phyloP scores from a whole-genome alignment of 92 coral and sea anemone genomes.

The Metridium senile region DNA sequence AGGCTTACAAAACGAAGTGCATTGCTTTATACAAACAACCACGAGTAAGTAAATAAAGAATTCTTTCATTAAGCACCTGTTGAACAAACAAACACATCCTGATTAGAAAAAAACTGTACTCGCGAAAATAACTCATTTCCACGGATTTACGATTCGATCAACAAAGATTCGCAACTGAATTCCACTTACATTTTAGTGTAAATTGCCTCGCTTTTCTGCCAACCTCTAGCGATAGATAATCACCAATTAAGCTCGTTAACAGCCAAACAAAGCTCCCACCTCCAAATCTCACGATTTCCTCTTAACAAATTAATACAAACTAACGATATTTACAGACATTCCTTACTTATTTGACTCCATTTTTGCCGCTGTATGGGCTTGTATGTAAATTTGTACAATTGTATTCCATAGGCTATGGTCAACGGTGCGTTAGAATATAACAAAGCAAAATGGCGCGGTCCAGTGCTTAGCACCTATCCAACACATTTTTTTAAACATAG shows the following conservation, averaged over 20 bases:
- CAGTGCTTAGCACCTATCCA: neutral
- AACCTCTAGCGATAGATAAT: neutral
- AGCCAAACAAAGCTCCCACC: neutral
- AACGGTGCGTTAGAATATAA: neutral
- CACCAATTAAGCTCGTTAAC: neutral
- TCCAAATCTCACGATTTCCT: slow-evolving; percentile 3
- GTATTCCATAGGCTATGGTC: neutral
- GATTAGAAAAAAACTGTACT: neutral
- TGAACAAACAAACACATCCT: slow-evolving; percentile 5
- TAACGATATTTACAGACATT: neutral
- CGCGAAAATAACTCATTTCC: neutral
- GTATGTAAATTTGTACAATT: slow-evolving; percentile 1
- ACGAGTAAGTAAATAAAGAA: slow-evolving; percentile 14
- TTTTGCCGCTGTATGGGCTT: neutral
- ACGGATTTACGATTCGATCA: neutral
- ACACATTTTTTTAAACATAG: neutral
- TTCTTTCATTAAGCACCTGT: slow-evolving; percentile 10
- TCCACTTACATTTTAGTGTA: neutral
- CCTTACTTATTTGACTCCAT: neutral
- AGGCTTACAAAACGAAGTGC: slow-evolving; percentile 17
- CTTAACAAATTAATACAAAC: neutral
- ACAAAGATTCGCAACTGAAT: neutral
- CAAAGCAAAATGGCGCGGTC: neutral
- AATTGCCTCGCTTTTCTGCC: neutral
- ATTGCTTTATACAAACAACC: slow-evolving; percentile 4